Evolutionary conservation across 2,888 invertebrate genomes (phyloP).

Genomic region (Phania funesta): DNA sequence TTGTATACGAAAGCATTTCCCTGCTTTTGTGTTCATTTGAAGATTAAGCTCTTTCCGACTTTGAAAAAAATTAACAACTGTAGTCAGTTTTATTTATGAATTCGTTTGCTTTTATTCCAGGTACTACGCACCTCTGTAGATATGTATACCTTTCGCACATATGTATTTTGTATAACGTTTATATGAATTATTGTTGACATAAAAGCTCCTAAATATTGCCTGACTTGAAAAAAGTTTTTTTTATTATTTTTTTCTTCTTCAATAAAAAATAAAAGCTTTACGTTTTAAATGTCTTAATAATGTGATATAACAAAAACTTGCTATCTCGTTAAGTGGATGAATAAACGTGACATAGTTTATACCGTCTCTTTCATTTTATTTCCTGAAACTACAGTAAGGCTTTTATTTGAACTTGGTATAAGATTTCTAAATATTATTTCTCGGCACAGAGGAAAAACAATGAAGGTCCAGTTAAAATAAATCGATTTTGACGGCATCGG

Average conservation of each 20-base stretch:
- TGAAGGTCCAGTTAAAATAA: no score
- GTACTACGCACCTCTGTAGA: no score
- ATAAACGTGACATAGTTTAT: conserved; percentile 27
- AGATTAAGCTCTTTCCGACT: conserved; percentile 24
- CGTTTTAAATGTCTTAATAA: conserved; percentile 2
- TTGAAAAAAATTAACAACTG: conserved; percentile 23
- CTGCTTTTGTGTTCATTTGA: conserved; percentile 26
- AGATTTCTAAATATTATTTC: no score
- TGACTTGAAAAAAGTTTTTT: background rate
- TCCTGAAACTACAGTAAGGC: no score
- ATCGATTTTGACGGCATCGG: no score
- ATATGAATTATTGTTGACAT: conserved; percentile 47
- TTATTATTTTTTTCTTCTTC: background rate
- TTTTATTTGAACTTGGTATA: no score
- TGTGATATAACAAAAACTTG: background rate
- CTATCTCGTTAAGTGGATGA: conserved; percentile 17
- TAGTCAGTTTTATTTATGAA: conserved; percentile 33
- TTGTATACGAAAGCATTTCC: background rate
- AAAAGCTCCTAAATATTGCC: background rate
- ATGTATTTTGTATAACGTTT: conserved; percentile 5
- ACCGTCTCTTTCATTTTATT: background rate
- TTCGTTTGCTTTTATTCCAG: conserved; percentile 32
- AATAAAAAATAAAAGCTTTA: background rate
- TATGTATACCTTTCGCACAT: conserved; percentile 11
- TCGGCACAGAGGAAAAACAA: no score